Evolutionary conservation across 2,888 invertebrate genomes (phyloP), one percentile per base, ranked within the genome.

Genomic region (Lithophane ornitopus): DNA sequence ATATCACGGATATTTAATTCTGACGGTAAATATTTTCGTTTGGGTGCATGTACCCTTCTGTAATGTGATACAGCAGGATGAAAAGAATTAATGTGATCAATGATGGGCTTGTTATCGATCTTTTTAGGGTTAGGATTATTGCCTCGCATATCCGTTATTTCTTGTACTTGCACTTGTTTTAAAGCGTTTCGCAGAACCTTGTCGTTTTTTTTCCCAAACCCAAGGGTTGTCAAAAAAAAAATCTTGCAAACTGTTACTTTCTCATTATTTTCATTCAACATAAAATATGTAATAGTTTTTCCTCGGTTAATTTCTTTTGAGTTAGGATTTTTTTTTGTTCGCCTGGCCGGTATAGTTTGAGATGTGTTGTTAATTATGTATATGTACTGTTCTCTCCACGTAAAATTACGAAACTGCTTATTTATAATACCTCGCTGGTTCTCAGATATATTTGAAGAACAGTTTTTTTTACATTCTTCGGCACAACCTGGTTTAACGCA

Each of bases 11-110:
- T 78, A 46, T 70, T 80, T n/a, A 86, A 44, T 16, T 86, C 84
- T 46, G 76, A 76, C 19, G 83, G 82, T 65, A 86, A 71, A 68
- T 87, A 87, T 61, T 70, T 67, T 56, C 70, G 63, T 61, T 84
- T 84, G 39, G 87, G 85, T 39, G 85, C 87, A 56, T 87, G 86
- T 74, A 81, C 80, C n/a, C 85, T 74, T 70, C 86, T 82, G 66
- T 86, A 85, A 66, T 86, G 84, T 26, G 84, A 78, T 68, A 81
- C 70, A 49, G 61, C 62, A 28, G 86, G 86, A 67, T 81, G 71
- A 70, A 80, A 85, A 44, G 79, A 77, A 68, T 70, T 68, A 62
- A 86, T 80, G 74, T 83, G 86, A 59, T 80, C 76, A 54, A 46
- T 84, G 34, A 80, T 67, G 52, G 59, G 59, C 66, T 68, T 66